Conservation (phyloP, 2,888 invertebrate species). For the Metopia argyrocephala region DNA sequence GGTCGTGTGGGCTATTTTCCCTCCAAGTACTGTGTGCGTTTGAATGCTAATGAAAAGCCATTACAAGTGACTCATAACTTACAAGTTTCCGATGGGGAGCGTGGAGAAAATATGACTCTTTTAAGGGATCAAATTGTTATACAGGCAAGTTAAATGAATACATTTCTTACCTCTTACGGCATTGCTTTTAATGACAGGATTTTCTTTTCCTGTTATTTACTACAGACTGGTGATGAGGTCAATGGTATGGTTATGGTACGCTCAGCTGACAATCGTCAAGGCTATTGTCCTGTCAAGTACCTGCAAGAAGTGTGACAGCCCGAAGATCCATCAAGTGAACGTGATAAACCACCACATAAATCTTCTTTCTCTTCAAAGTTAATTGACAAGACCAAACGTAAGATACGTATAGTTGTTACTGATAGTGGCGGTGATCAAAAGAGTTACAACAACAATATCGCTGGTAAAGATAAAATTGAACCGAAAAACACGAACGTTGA, state of each 20-base stretch:
- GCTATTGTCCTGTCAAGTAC: slow-evolving; percentile 95
- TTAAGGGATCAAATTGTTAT: slow-evolving; percentile 96
- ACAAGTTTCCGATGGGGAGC: slow-evolving; percentile 91
- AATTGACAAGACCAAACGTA: slow-evolving; percentile 77
- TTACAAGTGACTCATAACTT: slow-evolving; percentile 93
- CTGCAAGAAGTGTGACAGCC: slow-evolving; percentile 95
- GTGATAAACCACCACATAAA: slow-evolving; percentile 74
- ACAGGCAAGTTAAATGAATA: slow-evolving; percentile 77
- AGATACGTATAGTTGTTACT: slow-evolving; percentile 77
- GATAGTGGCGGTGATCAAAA: slow-evolving; percentile 71
- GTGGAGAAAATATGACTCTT: slow-evolving; percentile 84
- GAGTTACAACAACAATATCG: slow-evolving; percentile 69
- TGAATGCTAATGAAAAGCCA: slow-evolving; percentile 93
- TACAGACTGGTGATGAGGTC: slow-evolving; percentile 89
- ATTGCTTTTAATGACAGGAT: neutral
- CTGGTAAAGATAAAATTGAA: slow-evolving; percentile 58
- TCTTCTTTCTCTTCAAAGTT: slow-evolving; percentile 74
- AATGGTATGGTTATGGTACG: slow-evolving; percentile 97
- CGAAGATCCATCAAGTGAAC: slow-evolving; percentile 77
- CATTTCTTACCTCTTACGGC: neutral
- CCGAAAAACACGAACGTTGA: slow-evolving; percentile 72
- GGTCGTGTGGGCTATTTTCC: slow-evolving; percentile 96
- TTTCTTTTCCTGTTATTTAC: neutral
- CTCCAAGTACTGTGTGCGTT: slow-evolving; percentile 94
- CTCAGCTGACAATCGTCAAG: slow-evolving; percentile 94